Base-by-base conservation (phyloP, 2,888 invertebrate species). In the Callimorpha dominula region DNA sequence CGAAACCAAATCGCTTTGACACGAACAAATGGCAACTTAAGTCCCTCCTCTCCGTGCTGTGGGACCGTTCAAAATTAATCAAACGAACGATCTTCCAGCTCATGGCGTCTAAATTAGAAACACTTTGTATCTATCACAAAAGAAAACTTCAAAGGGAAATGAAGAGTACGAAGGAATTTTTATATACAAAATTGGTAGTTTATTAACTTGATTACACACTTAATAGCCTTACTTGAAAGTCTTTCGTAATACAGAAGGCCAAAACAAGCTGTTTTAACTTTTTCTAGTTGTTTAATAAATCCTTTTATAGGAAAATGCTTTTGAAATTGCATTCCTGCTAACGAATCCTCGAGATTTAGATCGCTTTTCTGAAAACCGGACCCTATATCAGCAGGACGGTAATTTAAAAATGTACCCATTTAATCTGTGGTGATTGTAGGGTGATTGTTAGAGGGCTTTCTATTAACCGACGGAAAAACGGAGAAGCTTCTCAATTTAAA, bases 11-110 rank as follows among this genome's bases (percentile, higher is more conserved):
- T 83, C 63, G 69, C 65, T 76, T 68, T 74, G 70, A 77, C 71
- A 77, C 49, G 57, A 78, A 82, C 74, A 79, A 83, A 78, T 71
- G 68, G 68, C 62, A 65, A 71, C 79, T 52, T 64, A 78, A 78
- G 71, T 71, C 71, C 71, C 75, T 69, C 70, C 54, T 50, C 67
- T 70, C 68, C 64, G 72, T 80, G 78, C 74, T 78, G 75, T 81
- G 65, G 31, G 74, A 81, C 85, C 78, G 85, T 86, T 88, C 81
- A 85, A 81, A 83, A 87, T 88, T 87, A 90, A 89, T 90, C 89
- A 90, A 87, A 90, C 84, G 86, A 82, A 85, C 88, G 87, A 88
- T 90, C 87, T 90, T 88, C 89, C 89, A 87, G 86, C 84, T 85
- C 88, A 87, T 86, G 71, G 84, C 83, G 74, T 79, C 77, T 80